Evolutionary conservation across 2,113 vertebrate genomes (phyloP).

Genomic region (Colius striatus): DNA sequence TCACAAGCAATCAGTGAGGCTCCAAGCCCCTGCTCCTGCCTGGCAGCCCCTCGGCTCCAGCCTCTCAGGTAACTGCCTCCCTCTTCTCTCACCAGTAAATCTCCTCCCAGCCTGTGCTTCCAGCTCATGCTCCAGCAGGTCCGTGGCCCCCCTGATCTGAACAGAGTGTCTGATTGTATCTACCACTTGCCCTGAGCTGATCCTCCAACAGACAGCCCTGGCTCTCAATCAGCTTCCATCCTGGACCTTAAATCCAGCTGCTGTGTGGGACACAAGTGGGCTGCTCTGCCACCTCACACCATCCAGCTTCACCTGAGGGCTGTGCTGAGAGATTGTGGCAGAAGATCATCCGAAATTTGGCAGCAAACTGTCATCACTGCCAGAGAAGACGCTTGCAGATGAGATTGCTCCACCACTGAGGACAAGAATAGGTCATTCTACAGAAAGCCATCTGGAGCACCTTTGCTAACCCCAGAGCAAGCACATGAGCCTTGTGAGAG

Average conservation of each 20-base stretch:
- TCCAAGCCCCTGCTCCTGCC: background rate
- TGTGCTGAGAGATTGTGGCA: background rate
- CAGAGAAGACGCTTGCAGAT: background rate
- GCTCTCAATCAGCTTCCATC: background rate
- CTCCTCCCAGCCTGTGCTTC: background rate
- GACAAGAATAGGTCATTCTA: background rate
- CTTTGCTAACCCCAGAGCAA: background rate
- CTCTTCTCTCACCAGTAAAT: background rate
- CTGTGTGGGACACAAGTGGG: background rate
- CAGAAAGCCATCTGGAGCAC: background rate
- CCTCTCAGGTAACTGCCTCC: background rate
- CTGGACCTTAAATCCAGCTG: background rate
- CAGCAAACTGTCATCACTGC: background rate
- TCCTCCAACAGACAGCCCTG: background rate
- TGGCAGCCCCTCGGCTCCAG: background rate
- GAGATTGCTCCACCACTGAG: background rate
- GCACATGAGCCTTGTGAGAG: background rate
- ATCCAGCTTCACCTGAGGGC: background rate
- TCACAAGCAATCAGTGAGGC: fast-evolving
- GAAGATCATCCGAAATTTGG: background rate
- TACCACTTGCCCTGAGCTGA: background rate
- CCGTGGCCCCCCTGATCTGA: background rate
- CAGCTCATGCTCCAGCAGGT: background rate
- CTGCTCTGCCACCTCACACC: background rate
- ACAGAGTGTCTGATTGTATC: background rate